Conservation (phyloP, 2,888 invertebrate species). For the Merodon equestris region DNA sequence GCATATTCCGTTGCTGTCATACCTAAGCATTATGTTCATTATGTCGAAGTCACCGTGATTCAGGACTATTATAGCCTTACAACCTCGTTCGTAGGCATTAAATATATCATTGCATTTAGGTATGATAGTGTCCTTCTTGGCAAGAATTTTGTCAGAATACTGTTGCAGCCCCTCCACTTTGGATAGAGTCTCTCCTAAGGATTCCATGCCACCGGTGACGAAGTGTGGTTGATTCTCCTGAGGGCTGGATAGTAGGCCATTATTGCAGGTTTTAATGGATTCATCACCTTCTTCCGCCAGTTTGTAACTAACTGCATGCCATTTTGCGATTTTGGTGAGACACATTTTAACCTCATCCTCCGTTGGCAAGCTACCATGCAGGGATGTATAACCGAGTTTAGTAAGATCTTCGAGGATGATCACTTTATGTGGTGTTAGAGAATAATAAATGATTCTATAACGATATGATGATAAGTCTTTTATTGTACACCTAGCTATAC, state of each 20-base stretch:
- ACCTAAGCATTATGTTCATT: constrained; percentile 45
- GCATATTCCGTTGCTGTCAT: background rate
- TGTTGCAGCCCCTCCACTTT: constrained; percentile 11
- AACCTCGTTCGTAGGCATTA: constrained; percentile 1
- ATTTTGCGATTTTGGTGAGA: constrained; percentile 62
- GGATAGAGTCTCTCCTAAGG: constrained; percentile 8
- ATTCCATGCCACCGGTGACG: constrained; percentile 7
- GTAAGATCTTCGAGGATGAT: constrained; percentile 65
- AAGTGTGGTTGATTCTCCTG: constrained; percentile 16
- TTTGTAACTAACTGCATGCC: constrained; percentile 68
- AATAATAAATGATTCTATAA: constrained; percentile 41
- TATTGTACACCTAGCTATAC: background rate
- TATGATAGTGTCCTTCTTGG: constrained; percentile 17
- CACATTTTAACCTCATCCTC: constrained; percentile 47
- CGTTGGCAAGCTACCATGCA: constrained; percentile 47
- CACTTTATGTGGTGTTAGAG: constrained; percentile 35
- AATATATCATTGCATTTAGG: constrained; percentile 34
- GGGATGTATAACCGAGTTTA: constrained; percentile 44
- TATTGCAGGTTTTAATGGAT: background rate
- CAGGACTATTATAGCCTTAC: constrained; percentile 31
- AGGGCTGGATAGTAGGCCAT: constrained; percentile 22
- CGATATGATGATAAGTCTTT: too few relatives aligned
- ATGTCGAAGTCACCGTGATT: constrained; percentile 52
- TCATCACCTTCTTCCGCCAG: constrained; percentile 41
- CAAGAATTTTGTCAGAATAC: constrained; percentile 14